Conservation (phyloP, 2,797 vertebrate genomes). For the Chelon auratus region DNA sequence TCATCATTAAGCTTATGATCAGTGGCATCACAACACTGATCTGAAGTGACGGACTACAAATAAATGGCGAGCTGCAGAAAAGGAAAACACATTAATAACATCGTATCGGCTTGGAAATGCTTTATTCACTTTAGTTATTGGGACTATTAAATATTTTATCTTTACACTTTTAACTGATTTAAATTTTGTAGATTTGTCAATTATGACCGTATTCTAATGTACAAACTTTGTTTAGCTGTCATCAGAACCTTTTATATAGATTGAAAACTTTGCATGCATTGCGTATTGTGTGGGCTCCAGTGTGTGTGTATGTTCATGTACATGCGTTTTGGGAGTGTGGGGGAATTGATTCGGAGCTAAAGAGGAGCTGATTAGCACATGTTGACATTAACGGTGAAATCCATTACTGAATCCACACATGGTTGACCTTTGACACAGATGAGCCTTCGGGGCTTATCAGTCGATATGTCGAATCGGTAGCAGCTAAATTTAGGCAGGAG, state of each 20-base stretch:
- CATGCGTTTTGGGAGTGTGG: background rate
- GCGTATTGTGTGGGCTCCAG: background rate
- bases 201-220: background rate
- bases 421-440: conserved; percentile 55
- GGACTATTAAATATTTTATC: no score
- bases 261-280: background rate
- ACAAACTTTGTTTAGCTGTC: background rate
- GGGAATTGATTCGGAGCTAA: conserved; percentile 42
- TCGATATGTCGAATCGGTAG: conserved; percentile 38
- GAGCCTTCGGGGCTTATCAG: conserved; percentile 25
- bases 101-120: no score
- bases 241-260: background rate
- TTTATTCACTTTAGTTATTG: no score
- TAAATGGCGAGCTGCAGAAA: background rate
- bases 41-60: no score
- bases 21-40: background rate
- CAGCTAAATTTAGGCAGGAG: conserved; percentile 2
- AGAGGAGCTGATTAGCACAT: conserved; percentile 52
- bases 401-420: conserved; percentile 30
- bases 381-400: conserved; percentile 48
- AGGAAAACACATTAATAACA: background rate
- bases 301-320: background rate
- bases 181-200: no score
- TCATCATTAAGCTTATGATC: no score
- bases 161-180: no score